Evolutionary conservation across 2,113 vertebrate species (phyloP).

Genomic region (Puma concolor): DNA sequence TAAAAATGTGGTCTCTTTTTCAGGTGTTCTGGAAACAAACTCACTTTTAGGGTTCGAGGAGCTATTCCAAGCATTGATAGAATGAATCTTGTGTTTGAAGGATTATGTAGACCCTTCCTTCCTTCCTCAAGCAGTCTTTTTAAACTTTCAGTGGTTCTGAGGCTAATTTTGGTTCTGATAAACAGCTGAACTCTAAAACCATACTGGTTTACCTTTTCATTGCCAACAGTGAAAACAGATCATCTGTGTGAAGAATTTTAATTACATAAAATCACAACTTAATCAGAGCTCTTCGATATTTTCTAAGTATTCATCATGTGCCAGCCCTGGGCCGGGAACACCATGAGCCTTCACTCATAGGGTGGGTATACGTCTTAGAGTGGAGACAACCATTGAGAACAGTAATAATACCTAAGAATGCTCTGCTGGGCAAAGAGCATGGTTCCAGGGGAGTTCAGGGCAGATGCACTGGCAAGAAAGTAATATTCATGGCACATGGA

Average conservation of each 20-base stretch:
- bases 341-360: background rate
- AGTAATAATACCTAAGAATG: background rate
- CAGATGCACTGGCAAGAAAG: background rate
- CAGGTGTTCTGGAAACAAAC: slow-evolving; percentile 68
- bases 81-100: slow-evolving; percentile 23
- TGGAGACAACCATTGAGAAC: background rate
- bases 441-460: background rate
- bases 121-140: slow-evolving; percentile 49
- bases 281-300: slow-evolving; percentile 3
- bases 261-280: background rate
- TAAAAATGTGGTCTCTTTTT: slow-evolving; percentile 73
- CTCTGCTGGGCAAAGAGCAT: background rate
- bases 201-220: background rate
- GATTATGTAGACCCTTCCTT: background rate
- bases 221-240: background rate
- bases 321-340: background rate
- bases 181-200: background rate
- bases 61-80: background rate
- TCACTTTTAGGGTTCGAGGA: slow-evolving; percentile 42
- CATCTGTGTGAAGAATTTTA: background rate
- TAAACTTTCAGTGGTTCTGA: slow-evolving; percentile 37
- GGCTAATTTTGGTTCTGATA: background rate
- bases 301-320: background rate
- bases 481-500: background rate
- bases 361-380: background rate